phyloP scores from a whole-genome alignment of 2,888 invertebrate species.

The Caenorhabditis becei region DNA sequence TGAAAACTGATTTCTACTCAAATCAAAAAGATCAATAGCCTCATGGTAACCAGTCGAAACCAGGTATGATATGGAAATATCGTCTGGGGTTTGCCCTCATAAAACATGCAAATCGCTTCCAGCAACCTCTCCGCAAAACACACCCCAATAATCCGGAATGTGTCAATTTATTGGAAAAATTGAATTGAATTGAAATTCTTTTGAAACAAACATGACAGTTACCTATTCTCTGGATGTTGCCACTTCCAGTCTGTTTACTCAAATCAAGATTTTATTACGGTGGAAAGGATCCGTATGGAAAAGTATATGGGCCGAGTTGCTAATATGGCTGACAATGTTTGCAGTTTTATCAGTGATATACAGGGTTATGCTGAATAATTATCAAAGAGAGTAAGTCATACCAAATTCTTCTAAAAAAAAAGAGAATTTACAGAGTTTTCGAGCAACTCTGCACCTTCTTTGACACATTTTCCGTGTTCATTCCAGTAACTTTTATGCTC shows the following conservation, averaged over 20 bases:
- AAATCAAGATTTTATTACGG: constrained; percentile 71
- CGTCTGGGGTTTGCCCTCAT: background rate
- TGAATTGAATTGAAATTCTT: background rate
- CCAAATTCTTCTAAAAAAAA: background rate
- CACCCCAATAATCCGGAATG: background rate
- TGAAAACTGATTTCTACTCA: no score
- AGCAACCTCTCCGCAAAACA: constrained; percentile 7
- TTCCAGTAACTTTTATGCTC: constrained; percentile 77
- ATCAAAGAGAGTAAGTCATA: constrained; percentile 69
- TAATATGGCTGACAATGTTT: constrained; percentile 69
- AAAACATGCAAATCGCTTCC: background rate
- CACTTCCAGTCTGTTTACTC: constrained; percentile 71
- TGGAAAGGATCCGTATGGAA: constrained; percentile 74
- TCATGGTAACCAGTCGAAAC: background rate
- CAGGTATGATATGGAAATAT: background rate
- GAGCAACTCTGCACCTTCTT: constrained; percentile 76
- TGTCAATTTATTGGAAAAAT: no score
- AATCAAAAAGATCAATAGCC: background rate
- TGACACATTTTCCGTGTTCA: constrained; percentile 77
- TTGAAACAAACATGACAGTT: constrained; percentile 70
- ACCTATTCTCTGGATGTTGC: constrained; percentile 78
- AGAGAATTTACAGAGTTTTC: constrained; percentile 64
- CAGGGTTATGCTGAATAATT: constrained; percentile 63
- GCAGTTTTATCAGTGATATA: constrained; percentile 64
- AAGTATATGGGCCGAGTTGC: constrained; percentile 68